Base-by-base conservation (phyloP, 2,113 vertebrate species). In the Alouatta palliata region DNA sequence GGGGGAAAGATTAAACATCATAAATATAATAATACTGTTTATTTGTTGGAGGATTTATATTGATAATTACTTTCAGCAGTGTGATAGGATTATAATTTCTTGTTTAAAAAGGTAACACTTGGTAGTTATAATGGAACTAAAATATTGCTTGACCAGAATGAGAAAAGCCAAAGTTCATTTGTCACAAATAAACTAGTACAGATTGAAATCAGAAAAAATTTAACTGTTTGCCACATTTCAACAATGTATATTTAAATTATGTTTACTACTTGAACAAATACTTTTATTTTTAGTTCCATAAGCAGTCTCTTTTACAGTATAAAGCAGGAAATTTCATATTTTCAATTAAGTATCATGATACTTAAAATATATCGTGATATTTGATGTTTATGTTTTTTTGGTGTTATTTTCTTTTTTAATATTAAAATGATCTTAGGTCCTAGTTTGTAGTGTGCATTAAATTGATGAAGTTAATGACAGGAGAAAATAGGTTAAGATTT, bases 381-480 rank as follows among this genome's bases (percentile, higher is more conserved):
- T 83, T 91, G 13, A 76, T 96, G 7, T 95, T 83, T 82, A 25
- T 83, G 8, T 84, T 84, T 92, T 75, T 88, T 85, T 93, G 49
- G 12, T 92, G 40, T 64, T 85, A 79, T 77, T 87, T 94, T 77
- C 1, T 95, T 94, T 95, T 76, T 91, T 77, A 81, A 17, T 90
- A 83, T 84, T 80, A 49, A 8, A 71, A 20, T 1, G 75, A 16
- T 94, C 27, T 68, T 68, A 56, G 20, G 21, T 80, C 25, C 14
- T 95, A 23, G 89, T 89, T 91, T 95, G 19, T 91, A 86, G 12
- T 75, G 2, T 81, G 6, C 6, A 81, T 21, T 73, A 89, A 75
- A 30, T 91, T 94, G 40, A 80, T 92, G 79, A 92, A 93, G 90
- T 93, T 90, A 77, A n/a, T 86, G 5, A 80, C 37, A 61, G 14